Conservation (phyloP, 2,888 invertebrate species). For the Isoperla grammatica region DNA sequence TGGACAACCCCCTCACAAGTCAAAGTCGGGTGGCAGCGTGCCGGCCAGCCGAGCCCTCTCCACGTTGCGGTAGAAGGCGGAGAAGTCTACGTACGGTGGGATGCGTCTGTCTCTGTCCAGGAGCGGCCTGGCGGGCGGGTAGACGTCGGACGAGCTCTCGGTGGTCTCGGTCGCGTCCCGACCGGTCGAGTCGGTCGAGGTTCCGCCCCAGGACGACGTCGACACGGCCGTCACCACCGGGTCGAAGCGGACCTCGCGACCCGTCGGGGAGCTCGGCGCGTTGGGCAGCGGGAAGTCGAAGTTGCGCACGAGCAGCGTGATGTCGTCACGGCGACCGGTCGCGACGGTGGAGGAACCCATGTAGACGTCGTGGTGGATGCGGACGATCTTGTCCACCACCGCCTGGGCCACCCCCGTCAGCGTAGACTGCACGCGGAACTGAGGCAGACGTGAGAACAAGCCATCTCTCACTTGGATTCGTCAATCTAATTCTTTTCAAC, state of each 20-base stretch:
- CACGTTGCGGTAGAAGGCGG: constrained; percentile 68
- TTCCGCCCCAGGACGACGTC: constrained; percentile 20
- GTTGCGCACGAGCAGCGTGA: constrained; percentile 78
- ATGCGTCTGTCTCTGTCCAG: constrained; percentile 63
- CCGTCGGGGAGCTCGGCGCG: constrained; percentile 47
- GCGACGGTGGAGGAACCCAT: constrained; percentile 45
- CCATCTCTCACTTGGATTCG: too few relatives aligned
- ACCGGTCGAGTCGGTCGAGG: constrained; percentile 22
- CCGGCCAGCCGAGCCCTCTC: constrained; percentile 61
- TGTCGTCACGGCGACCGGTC: constrained; percentile 66
- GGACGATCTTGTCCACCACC: constrained; percentile 74
- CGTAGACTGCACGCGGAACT: constrained; percentile 72
- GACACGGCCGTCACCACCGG: constrained; percentile 51
- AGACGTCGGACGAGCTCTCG: constrained; percentile 42
- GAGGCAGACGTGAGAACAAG: constrained; percentile 30
- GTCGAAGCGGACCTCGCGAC: constrained; percentile 54
- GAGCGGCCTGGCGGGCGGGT: constrained; percentile 36
- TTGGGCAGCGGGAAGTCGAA: constrained; percentile 74
- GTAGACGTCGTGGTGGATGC: constrained; percentile 75
- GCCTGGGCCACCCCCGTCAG: constrained; percentile 79
- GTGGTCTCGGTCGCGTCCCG: constrained; percentile 41
- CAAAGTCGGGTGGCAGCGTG: constrained; percentile 58
- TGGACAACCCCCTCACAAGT: too few relatives aligned
- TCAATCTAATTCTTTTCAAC: too few relatives aligned
- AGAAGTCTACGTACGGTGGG: constrained; percentile 78